Base-by-base conservation (phyloP, 2,888 invertebrate genomes). In the Amiota communis region DNA sequence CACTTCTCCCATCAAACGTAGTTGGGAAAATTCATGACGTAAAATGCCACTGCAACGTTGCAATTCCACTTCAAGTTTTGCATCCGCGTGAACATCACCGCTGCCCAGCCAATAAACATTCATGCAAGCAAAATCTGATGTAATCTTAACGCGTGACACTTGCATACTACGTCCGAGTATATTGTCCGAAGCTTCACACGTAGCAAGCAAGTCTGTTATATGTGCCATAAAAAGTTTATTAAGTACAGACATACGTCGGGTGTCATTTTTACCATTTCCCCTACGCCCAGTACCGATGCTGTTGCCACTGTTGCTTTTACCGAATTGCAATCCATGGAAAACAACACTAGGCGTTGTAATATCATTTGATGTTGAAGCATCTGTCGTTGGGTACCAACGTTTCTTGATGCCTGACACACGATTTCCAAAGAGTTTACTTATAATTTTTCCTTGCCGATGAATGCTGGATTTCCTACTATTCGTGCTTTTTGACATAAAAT, bases 191-290 rank as follows among this genome's bases (percentile, higher is more conserved):
- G 92, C 90, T 79, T 93, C 92, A 1, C 95, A 95, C 0, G 94
- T 94, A 1, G 94, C 92, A 92, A 96, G 92, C 49, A 95, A 89
- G 87, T 95, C 96, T 0, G 95, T 95, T 10, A 96, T 93, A 74
- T 95, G 91, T 80, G 93, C 92, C 95, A 96, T 96, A 82, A 96
- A 96, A 68, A 96, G 85, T 88, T 95, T 95, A 87, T 96, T 96
- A 1, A 96, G 88, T 77, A 95, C 93, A 1, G 91, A 90, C 23
- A 92, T 90, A 80, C 96, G 91, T 57, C 93, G 92, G 0, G 90
- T 88, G 11, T 91, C 92, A 12, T 91, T 90, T 65, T 92, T 92
- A 12, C 91, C 91, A 2, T 78, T 78, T 1, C 64, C 65, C 11
- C 61, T 56, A n/a, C n/a, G 70, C 6, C 53, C 4, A 20, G 47